Conservation (phyloP, 2,113 vertebrate species). For the Macrotis lagotis region DNA sequence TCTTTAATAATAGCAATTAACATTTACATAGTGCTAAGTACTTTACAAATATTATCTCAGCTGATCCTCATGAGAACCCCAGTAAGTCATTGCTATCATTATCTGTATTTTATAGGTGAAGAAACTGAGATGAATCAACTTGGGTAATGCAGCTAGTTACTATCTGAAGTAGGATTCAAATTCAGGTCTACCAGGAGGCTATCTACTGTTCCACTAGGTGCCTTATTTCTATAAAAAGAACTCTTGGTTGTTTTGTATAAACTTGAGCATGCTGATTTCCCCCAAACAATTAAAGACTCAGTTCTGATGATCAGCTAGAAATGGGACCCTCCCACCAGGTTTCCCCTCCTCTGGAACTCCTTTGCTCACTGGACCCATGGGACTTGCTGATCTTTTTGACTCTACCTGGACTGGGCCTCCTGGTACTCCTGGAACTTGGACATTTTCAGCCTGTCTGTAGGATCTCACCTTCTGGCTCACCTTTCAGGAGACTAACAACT, state of each 20-base stretch:
- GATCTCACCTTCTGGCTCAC: constrained; percentile 6
- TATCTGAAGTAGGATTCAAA: neutral
- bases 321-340: neutral
- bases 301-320: neutral
- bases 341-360: neutral
- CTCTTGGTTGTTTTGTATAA: neutral
- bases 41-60: neutral
- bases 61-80: neutral
- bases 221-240: neutral
- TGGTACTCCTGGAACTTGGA: neutral
- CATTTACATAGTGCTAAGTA: neutral
- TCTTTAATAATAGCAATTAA: neutral
- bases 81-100: neutral
- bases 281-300: neutral
- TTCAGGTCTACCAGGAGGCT: neutral
- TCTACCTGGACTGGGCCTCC: neutral
- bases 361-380: neutral
- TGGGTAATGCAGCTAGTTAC: neutral
- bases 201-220: neutral
- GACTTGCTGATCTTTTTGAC: neutral
- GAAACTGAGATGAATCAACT: neutral
- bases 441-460: neutral
- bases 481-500: constrained; percentile 41
- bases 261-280: neutral
- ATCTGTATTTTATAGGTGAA: neutral